These are phyloP conservation scores for Chironex yamaguchii DNA, from an alignment of 30 jellyfish, hydroid and myxozoan species.

Conservation along the genomic window DNA sequence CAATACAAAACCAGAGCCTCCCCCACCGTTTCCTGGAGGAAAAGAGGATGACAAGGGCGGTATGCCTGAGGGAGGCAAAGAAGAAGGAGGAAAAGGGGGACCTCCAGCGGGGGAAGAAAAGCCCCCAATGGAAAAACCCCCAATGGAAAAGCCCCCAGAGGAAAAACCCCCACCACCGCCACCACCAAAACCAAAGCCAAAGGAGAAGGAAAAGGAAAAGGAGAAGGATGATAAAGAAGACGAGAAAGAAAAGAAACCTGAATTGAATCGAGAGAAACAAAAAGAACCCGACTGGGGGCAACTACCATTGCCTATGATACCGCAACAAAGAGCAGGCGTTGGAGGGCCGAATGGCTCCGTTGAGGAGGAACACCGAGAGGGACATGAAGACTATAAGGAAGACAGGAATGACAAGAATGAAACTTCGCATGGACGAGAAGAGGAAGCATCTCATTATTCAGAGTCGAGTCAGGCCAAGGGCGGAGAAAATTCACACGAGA, in stretches of 20 bases:
- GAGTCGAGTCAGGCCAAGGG: background rate
- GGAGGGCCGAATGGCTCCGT: background rate
- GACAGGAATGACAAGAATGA: background rate
- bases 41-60: conserved; percentile 74
- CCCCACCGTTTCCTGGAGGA: conserved; percentile 75
- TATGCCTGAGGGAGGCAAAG: conserved; percentile 77
- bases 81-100: conserved; percentile 88
- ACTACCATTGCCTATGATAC: background rate
- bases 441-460: background rate
- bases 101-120: conserved; percentile 75
- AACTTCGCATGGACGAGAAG: background rate
- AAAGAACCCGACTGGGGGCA: background rate
- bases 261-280: background rate
- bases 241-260: background rate
- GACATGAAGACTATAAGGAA: background rate
- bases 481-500: background rate
- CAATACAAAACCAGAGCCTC: conserved; percentile 60
- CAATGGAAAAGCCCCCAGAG: conserved; percentile 64
- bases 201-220: conserved; percentile 58
- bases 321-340: background rate
- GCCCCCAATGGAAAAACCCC: conserved; percentile 44
- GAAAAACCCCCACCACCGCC: conserved; percentile 58
- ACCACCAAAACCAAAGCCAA: conserved; percentile 71
- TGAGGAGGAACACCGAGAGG: background rate
- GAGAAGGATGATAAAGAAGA: conserved; percentile 1